Conservation (phyloP, 2,113 vertebrate species). For the Pseudonaja textilis region DNA sequence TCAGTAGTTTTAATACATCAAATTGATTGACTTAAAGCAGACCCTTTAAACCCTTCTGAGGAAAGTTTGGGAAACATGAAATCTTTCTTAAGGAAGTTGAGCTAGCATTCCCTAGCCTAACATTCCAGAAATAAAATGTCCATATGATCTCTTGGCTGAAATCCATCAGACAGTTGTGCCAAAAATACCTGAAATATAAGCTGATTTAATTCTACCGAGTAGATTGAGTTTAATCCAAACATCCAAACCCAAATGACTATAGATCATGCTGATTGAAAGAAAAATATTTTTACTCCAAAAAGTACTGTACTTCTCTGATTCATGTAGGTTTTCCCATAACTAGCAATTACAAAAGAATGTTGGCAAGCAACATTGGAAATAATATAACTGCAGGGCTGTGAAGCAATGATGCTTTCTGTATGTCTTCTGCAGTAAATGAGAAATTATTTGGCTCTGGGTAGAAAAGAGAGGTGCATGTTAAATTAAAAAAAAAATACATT, state of each 20-base stretch:
- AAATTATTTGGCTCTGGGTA: not conserved
- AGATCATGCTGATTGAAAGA: constrained; percentile 16
- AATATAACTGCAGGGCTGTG: not conserved
- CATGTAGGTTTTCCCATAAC: constrained; percentile 25
- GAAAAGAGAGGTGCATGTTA: not conserved
- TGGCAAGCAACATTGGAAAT: constrained; percentile 1
- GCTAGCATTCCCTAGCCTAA: constrained; percentile 11
- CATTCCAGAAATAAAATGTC: constrained; percentile 33
- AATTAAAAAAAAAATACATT: not conserved
- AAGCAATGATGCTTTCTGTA: not conserved
- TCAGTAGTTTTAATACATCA: not conserved
- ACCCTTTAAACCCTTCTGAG: not conserved
- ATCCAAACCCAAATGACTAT: not conserved
- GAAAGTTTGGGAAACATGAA: not conserved
- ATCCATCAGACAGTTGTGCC: constrained; percentile 9
- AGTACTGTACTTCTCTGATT: constrained; percentile 13
- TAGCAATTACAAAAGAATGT: constrained; percentile 41
- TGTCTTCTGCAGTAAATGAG: not conserved
- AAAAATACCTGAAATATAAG: constrained; percentile 18
- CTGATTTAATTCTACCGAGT: constrained; percentile 7
- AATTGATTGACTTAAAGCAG: not conserved
- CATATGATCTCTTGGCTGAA: constrained; percentile 1
- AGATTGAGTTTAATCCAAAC: constrained; percentile 4
- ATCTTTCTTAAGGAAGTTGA: constrained; percentile 26
- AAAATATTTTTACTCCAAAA: not conserved